Conservation (phyloP, 2,797 vertebrate species). For the Apodemus agrarius region DNA sequence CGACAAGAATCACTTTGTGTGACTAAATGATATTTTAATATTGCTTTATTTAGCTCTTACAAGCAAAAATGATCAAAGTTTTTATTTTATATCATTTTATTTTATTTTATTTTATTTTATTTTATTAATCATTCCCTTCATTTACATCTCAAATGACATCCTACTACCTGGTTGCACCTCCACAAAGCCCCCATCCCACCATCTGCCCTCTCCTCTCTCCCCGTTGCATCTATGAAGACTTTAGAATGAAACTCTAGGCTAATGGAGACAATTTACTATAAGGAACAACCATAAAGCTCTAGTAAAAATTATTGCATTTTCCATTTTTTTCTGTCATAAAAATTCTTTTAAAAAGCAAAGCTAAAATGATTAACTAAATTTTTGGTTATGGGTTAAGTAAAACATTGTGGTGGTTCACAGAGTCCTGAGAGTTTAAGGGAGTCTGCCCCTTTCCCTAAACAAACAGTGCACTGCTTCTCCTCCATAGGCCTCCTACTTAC, state of each 20-base stretch:
- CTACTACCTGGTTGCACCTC: no score
- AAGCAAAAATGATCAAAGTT: neutral
- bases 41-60: neutral
- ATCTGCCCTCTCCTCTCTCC: no score
- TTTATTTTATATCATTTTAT: no score
- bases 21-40: neutral
- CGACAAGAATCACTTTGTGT: neutral
- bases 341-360: neutral
- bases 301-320: neutral
- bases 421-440: neutral
- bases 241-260: neutral
- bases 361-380: neutral
- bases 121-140: no score
- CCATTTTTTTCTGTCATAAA: neutral
- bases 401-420: rapidly evolving
- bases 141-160: no score
- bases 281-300: neutral
- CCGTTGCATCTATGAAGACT: no score
- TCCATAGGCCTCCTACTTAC: rapidly evolving
- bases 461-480: no score
- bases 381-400: neutral
- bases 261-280: neutral
- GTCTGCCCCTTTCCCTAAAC: no score
- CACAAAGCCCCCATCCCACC: no score
- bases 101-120: no score